A percentile compares a stretch with the other conserved stretches of the same genome.
phyloP scores from a whole-genome alignment of 2,888 invertebrate species.

The Leucoptera coffeella region DNA sequence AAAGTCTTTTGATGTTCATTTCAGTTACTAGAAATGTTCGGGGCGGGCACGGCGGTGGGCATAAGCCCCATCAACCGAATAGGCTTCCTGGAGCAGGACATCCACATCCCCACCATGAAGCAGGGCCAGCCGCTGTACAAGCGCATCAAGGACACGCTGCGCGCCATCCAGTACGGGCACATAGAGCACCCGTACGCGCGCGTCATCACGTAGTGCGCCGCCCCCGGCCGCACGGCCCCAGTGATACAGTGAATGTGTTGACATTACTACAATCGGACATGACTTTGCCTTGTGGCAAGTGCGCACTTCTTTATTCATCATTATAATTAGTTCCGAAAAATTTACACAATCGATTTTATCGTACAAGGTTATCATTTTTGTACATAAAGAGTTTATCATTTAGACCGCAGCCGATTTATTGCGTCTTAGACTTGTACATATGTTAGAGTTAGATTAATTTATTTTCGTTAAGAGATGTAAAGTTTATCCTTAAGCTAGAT shows the following conservation, averaged over 20 bases:
- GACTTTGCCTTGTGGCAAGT: too few relatives aligned
- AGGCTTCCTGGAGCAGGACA: constrained; percentile 63
- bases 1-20: too few relatives aligned
- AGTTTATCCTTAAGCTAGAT: too few relatives aligned
- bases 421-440: too few relatives aligned
- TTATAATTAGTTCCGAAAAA: too few relatives aligned
- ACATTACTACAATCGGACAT: too few relatives aligned
- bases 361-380: background rate
- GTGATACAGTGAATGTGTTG: constrained; percentile 1
- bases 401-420: too few relatives aligned
- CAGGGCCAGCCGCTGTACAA: constrained; percentile 67
- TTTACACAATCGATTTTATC: background rate
- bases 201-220: constrained; percentile 24
- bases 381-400: too few relatives aligned
- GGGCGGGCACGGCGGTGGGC: constrained; percentile 95
- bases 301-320: too few relatives aligned
- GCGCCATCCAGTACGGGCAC: constrained; percentile 87
- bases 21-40: constrained; percentile 92
- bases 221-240: constrained; percentile 1
- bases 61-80: constrained; percentile 89
- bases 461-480: too few relatives aligned
- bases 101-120: constrained; percentile 69
- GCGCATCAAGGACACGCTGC: constrained; percentile 67
- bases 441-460: too few relatives aligned
- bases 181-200: constrained; percentile 77